These are phyloP conservation scores for Holothuria leucospilota DNA, from an alignment of 53 echinoderm and acorn worm species.

Conservation along the genomic window DNA sequence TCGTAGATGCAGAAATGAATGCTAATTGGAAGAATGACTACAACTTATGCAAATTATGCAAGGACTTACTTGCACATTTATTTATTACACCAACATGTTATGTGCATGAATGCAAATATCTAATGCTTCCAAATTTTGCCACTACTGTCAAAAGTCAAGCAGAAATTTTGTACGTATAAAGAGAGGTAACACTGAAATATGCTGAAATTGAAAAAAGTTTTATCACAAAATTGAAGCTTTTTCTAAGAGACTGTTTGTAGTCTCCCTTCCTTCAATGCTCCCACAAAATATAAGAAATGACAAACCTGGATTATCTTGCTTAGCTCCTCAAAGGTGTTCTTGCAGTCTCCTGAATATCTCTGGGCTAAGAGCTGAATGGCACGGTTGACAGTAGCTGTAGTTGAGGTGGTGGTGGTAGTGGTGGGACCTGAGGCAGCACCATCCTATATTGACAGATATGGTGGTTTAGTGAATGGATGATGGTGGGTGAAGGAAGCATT, in stretches of 20 bases:
- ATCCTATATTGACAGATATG: background rate
- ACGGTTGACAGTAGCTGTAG: slow-evolving; percentile 80
- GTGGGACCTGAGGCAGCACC: slow-evolving; percentile 26
- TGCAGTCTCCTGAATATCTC: slow-evolving; percentile 96
- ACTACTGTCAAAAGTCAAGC: too few species aligned
- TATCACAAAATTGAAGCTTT: background rate
- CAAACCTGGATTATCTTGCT: slow-evolving; percentile 97
- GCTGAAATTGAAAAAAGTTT: background rate
- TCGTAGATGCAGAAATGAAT: too few species aligned
- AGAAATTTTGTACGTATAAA: background rate
- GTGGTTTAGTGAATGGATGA: too few species aligned
- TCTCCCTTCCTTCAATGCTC: background rate
- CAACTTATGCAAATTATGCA: too few species aligned
- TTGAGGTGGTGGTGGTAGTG: slow-evolving; percentile 21
- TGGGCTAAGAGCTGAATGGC: slow-evolving; percentile 94
- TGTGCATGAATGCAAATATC: too few species aligned
- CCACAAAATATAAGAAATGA: background rate
- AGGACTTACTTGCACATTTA: too few species aligned
- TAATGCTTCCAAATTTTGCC: too few species aligned
- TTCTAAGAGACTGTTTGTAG: too few species aligned
- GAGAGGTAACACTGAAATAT: background rate
- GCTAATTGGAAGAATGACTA: too few species aligned
- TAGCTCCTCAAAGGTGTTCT: slow-evolving; percentile 93
- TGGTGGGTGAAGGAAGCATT: too few species aligned
- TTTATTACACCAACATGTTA: too few species aligned